Percentiles rank a stretch among this genome's conserved stretches.
Conservation (phyloP, 1,140 invertebrate species). For the Zaprionus ghesquierei region DNA sequence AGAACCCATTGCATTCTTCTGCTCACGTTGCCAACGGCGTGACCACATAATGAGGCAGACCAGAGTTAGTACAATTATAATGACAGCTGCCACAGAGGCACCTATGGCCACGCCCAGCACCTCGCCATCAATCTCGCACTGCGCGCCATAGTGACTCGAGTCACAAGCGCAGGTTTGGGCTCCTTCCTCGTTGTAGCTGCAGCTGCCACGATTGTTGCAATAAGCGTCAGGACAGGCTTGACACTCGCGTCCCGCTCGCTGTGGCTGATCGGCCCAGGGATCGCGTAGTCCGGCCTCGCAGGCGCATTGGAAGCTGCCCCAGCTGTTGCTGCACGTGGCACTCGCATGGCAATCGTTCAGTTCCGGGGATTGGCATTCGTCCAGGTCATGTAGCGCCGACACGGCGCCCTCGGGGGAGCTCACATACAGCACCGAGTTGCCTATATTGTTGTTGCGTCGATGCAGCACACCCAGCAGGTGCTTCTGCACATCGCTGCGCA, state of each 20-base stretch:
- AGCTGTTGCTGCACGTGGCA: slow-evolving; percentile 93
- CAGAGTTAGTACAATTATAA: slow-evolving; percentile 93
- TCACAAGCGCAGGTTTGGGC: slow-evolving; percentile 91
- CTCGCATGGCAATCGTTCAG: slow-evolving; percentile 95
- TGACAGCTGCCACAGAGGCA: slow-evolving; percentile 92
- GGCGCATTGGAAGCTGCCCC: slow-evolving; percentile 93
- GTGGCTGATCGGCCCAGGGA: slow-evolving; percentile 85
- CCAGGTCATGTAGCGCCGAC: slow-evolving; percentile 90
- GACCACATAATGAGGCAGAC: slow-evolving; percentile 96
- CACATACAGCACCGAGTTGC: slow-evolving; percentile 92
- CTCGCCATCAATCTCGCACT: slow-evolving; percentile 95
- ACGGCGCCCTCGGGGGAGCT: slow-evolving; percentile 90
- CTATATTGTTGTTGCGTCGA: slow-evolving; percentile 92
- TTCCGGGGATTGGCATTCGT: slow-evolving; percentile 93
- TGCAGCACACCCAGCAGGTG: slow-evolving; percentile 93
- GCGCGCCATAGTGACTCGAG: slow-evolving; percentile 92
- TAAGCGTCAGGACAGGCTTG: slow-evolving; percentile 89
- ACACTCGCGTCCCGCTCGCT: slow-evolving; percentile 88
- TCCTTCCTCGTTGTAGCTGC: slow-evolving; percentile 88
- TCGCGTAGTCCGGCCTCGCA: slow-evolving; percentile 92
- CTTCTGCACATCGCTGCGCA: slow-evolving; percentile 90
- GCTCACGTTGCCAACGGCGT: slow-evolving; percentile 93
- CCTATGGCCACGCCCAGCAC: slow-evolving; percentile 95
- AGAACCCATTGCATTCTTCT: slow-evolving; percentile 89
- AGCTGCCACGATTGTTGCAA: slow-evolving; percentile 92